phyloP scores from a whole-genome alignment of 2,797 vertebrate species.

The Pantherophis alleghaniensis region DNA sequence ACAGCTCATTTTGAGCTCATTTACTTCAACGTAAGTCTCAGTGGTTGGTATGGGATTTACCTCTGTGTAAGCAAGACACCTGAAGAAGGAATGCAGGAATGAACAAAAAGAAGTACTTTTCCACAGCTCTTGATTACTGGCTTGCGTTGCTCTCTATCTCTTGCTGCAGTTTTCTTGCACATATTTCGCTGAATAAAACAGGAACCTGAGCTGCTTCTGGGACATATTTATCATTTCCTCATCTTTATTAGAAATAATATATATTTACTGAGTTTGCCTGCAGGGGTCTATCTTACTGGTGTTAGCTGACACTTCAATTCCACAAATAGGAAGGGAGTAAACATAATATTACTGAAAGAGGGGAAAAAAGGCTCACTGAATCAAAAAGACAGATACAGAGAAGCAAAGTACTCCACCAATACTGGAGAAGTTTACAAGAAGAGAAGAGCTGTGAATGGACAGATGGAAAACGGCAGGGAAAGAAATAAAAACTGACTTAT shows the following conservation, averaged over 20 bases:
- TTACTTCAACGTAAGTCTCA: neutral
- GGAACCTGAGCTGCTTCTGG: conserved; percentile 48
- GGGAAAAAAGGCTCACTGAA: conserved; percentile 13
- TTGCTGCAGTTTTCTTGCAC: conserved; percentile 12
- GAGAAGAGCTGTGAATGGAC: neutral
- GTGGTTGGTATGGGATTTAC: neutral
- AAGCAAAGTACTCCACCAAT: conserved; percentile 34
- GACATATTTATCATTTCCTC: conserved; percentile 62
- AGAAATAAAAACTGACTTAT: neutral
- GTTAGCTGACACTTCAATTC: conserved; percentile 69
- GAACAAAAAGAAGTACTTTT: neutral
- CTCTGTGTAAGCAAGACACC: neutral
- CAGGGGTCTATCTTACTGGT: conserved; percentile 62
- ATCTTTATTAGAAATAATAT: conserved; percentile 36
- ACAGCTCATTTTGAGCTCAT: neutral
- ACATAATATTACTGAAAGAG: conserved; percentile 63
- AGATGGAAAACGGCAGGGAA: neutral
- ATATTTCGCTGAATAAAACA: conserved; percentile 36
- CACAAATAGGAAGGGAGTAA: conserved; percentile 63
- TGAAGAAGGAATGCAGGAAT: conserved; percentile 26
- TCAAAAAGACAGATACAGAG: accelerated
- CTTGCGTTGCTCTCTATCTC: neutral
- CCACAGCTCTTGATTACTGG: neutral
- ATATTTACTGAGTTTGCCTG: conserved; percentile 58
- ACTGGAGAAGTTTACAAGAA: conserved; percentile 34